Evolutionary conservation across 2,797 vertebrate genomes (phyloP).

Genomic region (Enoplosus armatus): DNA sequence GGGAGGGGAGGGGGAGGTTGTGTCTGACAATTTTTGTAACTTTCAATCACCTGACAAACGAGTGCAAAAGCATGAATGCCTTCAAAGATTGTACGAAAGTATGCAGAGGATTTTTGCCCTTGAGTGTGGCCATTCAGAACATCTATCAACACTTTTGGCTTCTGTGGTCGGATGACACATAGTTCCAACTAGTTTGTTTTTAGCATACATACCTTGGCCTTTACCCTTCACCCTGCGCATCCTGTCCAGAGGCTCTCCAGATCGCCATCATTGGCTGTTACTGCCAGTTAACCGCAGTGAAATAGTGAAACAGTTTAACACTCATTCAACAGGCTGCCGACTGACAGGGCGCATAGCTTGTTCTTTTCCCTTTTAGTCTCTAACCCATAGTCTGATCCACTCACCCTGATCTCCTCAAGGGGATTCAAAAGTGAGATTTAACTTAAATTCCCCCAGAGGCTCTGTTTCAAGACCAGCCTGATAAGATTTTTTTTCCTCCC

Average conservation of each 20-base stretch:
- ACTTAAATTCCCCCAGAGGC: constrained; percentile 41
- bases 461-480: constrained; percentile 20
- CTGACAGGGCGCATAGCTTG: constrained; percentile 9
- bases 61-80: too few relatives aligned
- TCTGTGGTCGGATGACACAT: too few relatives aligned
- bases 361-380: constrained; percentile 31
- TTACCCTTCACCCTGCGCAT: too few relatives aligned
- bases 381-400: constrained; percentile 41
- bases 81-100: too few relatives aligned
- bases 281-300: constrained; percentile 9
- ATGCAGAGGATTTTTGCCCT: neutral
- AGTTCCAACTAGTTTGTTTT: neutral
- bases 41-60: too few relatives aligned
- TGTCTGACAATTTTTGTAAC: too few relatives aligned
- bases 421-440: constrained; percentile 55
- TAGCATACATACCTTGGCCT: neutral
- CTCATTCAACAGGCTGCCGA: constrained; percentile 24
- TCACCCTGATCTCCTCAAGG: constrained; percentile 47
- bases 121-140: neutral
- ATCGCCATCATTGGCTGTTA: neutral
- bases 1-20: too few relatives aligned
- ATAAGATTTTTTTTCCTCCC: constrained; percentile 2
- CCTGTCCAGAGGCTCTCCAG: neutral
- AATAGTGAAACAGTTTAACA: constrained; percentile 24
- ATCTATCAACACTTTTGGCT: too few relatives aligned